A percentile compares a stretch with the other conserved stretches of the same genome.
These are phyloP conservation scores for Serinus canaria DNA, from an alignment of 2,113 vertebrate genomes.

Conservation along the genomic window DNA sequence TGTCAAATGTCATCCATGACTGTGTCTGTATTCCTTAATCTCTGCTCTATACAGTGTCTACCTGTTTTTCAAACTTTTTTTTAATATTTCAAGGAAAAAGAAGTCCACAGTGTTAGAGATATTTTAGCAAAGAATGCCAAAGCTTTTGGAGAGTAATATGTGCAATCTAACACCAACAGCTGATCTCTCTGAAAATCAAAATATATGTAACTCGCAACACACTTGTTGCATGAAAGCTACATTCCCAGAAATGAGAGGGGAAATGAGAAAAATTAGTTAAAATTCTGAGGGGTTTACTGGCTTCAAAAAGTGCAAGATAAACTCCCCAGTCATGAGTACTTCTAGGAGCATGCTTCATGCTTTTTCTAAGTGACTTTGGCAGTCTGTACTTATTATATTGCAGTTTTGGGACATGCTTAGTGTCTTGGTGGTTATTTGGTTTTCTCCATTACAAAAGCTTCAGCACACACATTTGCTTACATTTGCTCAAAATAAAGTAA, in stretches of 20 bases:
- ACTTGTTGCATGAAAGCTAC: not conserved
- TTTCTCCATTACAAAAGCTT: not conserved
- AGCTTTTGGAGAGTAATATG: not conserved
- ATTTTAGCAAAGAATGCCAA: not conserved
- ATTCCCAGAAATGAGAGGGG: not conserved
- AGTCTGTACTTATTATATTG: not conserved
- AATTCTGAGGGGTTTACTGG: not conserved
- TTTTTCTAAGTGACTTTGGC: not conserved
- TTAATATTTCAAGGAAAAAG: not conserved
- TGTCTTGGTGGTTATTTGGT: not conserved
- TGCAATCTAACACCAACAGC: not conserved
- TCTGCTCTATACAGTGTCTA: not conserved
- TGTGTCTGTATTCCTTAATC: not conserved
- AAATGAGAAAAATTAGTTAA: not conserved
- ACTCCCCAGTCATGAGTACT: not conserved
- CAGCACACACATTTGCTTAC: not conserved
- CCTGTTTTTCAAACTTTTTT: not conserved
- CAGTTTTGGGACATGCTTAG: not conserved
- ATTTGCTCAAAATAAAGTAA: not conserved
- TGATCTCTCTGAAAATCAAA: not conserved
- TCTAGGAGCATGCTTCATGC: not conserved
- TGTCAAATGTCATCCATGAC: not conserved
- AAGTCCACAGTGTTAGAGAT: not conserved
- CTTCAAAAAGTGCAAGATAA: not conserved
- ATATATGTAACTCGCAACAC: not conserved